phyloP scores from a whole-genome alignment of 2,888 invertebrate species.

The Crossocerus cetratus region DNA sequence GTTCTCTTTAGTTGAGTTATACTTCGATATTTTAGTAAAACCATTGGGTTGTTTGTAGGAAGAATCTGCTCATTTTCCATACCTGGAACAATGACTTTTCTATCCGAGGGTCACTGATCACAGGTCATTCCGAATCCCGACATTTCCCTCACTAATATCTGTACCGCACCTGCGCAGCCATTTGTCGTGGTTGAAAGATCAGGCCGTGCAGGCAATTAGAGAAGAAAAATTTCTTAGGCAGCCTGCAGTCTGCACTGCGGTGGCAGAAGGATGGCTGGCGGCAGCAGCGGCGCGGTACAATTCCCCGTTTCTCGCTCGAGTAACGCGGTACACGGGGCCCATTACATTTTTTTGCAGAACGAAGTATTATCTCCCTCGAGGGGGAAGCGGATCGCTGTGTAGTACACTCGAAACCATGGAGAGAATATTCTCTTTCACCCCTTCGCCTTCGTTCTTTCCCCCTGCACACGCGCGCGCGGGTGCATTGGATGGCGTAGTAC shows the following conservation, averaged over 20 bases:
- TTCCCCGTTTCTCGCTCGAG: constrained; percentile 42
- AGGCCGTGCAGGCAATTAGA: constrained; percentile 28
- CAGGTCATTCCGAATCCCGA: no score
- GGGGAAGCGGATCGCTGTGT: constrained; percentile 44
- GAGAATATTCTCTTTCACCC: constrained; percentile 57
- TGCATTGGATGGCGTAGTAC: constrained; percentile 3
- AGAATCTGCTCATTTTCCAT: no score
- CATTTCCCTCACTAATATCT: neutral
- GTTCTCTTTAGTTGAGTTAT: no score
- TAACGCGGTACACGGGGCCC: constrained; percentile 48
- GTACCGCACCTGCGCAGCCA: neutral
- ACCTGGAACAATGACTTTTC: no score
- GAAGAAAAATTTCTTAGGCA: constrained; percentile 42
- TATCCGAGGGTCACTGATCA: no score
- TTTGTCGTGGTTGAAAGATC: constrained; percentile 12
- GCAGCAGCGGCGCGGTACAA: constrained; percentile 6
- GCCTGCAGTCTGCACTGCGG: constrained; percentile 10
- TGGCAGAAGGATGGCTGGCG: constrained; percentile 5
- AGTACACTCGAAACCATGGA: constrained; percentile 63
- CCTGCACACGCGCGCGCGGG: no score
- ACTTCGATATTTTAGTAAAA: no score
- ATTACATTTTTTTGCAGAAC: constrained; percentile 44
- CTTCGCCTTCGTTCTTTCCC: constrained; percentile 45
- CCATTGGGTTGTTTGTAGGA: no score
- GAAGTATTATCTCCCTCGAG: constrained; percentile 59